Base-by-base conservation (phyloP, 2,888 invertebrate genomes). In the Epirrita christyi region DNA sequence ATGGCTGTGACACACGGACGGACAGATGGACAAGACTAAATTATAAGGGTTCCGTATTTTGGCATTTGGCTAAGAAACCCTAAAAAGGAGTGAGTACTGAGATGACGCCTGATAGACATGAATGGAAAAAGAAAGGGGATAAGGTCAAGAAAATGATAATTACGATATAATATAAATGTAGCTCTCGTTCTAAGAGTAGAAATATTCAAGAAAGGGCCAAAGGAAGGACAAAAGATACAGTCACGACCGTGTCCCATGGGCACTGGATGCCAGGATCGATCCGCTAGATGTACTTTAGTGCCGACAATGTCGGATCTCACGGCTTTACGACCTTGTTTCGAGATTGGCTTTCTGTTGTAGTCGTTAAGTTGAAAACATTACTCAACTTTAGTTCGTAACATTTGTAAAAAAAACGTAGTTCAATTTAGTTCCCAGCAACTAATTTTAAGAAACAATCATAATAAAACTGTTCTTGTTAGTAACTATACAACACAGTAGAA, bases 181-280 rank as follows among this genome's bases (percentile, higher is more conserved):
- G 38, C 44, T 49, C 40, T 40, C 13, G 28, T 15, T 21, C 21
- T 21, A 21, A n/a, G 57, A 65, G 45, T 63, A 56, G 61, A 69
- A 58, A 64, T 64, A 61, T 62, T 62, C 50, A 44, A 47, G 47
- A 50, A 61, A 55, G 49, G 59, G 55, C 55, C 59, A 43, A 6
- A 47, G 60, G 59, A 70, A 70, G 46, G 60, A 71, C 68, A 75
- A 71, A 70, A 72, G 67, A 67, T 71, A 61, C 52, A 73, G 63
- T 66, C 72, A 67, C 66, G 58, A 63, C 36, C 47, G 43, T 52
- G 61, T 75, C 70, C 75, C 68, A 50, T 45, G 59, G 63, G 75
- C 28, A 68, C 68, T 64, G 64, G 70, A 72, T 72, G 64, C 64
- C 47, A 41, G 28, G 56, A 62, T 63, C 59, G 59, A 63, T 54